Conservation (phyloP, 2,888 invertebrate genomes). For the Chymomyza caudatula region DNA sequence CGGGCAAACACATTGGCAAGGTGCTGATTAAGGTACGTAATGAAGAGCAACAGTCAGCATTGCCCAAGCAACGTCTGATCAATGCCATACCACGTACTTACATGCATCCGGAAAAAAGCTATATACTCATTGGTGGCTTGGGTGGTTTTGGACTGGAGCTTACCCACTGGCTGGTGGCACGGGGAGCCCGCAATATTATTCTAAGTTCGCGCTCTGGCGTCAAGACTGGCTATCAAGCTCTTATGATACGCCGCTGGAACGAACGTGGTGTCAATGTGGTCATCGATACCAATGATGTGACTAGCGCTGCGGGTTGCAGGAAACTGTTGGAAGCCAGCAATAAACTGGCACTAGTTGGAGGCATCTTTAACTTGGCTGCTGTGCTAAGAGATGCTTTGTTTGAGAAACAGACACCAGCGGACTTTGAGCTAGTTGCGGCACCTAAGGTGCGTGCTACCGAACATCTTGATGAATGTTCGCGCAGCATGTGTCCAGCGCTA, state of each 20-base stretch:
- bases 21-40: conserved; percentile 93
- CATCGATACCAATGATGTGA: conserved; percentile 83
- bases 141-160: conserved; percentile 98
- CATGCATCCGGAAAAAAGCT: conserved; percentile 87
- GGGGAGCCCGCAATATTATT: conserved; percentile 91
- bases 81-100: conserved; percentile 91
- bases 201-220: conserved; percentile 95
- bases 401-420: conserved; percentile 88
- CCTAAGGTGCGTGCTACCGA: conserved; percentile 93
- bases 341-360: conserved; percentile 86
- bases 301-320: conserved; percentile 81
- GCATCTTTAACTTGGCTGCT: conserved; percentile 96
- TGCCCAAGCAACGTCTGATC: conserved; percentile 81
- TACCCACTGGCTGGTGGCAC: conserved; percentile 90
- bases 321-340: conserved; percentile 82
- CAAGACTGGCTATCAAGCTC: conserved; percentile 93
- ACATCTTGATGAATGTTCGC: conserved; percentile 88
- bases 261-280: conserved; percentile 82
- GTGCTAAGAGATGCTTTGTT: conserved; percentile 92
- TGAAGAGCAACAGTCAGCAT: conserved; percentile 82
- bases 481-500: conserved; percentile 86
- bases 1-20: conserved; percentile 98
- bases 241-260: conserved; percentile 85
- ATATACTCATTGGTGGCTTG: conserved; percentile 90
- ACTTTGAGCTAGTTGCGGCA: conserved; percentile 87